These are phyloP conservation scores for Pardosa pseudoannulata DNA, from an alignment of 2,888 invertebrate species.

Conservation along the genomic window DNA sequence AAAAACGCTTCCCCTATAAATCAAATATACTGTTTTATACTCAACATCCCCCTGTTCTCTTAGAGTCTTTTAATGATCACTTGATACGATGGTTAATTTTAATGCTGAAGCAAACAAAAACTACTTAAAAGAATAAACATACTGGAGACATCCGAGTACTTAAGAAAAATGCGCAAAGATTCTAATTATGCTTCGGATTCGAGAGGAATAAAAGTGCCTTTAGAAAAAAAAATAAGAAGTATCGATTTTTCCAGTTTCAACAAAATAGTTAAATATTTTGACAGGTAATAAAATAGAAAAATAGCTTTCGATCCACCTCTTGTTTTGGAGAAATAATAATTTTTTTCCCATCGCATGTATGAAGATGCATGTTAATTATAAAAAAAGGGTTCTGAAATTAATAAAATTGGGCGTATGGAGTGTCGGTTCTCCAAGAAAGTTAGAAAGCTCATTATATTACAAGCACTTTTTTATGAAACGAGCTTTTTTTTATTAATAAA, in stretches of 20 bases:
- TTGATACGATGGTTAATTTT: too few species aligned
- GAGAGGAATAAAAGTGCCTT: too few species aligned
- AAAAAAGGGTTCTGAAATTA: background rate
- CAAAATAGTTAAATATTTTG: background rate
- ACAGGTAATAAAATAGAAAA: background rate
- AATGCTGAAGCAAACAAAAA: too few species aligned
- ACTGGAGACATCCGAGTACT: too few species aligned
- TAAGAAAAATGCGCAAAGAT: too few species aligned
- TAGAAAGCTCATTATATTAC: background rate
- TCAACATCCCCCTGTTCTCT: too few species aligned
- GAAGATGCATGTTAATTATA: background rate
- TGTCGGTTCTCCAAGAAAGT: background rate
- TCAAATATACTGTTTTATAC: too few species aligned
- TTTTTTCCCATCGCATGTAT: background rate
- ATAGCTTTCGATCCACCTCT: background rate
- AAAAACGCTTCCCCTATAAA: too few species aligned
- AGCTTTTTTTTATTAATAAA: background rate
- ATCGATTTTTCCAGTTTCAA: background rate
- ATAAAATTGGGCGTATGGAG: background rate
- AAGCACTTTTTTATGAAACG: background rate
- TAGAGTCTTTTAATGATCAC: too few species aligned
- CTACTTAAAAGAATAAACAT: too few species aligned
- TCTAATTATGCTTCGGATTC: too few species aligned
- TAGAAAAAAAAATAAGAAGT: too few species aligned
- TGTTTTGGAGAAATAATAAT: background rate